Evolutionary conservation across 2,113 vertebrate species (phyloP), one percentile per base, ranked within the genome.

Genomic region (Chionodraco myersi): DNA sequence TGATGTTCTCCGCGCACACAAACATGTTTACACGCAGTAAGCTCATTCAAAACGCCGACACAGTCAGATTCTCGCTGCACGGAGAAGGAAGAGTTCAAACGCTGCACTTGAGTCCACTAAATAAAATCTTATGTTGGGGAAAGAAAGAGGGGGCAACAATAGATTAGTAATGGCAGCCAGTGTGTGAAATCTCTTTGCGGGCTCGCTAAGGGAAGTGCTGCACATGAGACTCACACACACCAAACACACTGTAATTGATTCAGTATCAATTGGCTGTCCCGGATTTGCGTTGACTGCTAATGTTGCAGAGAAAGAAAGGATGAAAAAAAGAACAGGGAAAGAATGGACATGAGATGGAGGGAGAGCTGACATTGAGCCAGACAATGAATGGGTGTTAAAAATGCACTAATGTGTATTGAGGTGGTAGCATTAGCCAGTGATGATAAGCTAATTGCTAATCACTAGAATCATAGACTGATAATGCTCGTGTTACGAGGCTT

Each of bases 271-370:
- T 89, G 89, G 86, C 86, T 83, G 89, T 82, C 75, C 89, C 71
- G 85, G 88, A 91, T 94, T 92, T 91, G 89, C 91, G 93, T 88
- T 72, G 86, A 92, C 86, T 87, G 90, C 70, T 89, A 92, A 86
- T 91, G 83, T 82, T 78, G 76, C 74, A 83, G 54, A 77, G 70
- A 79, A 76, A 68, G 48, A 65, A 69, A 72, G 63, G 78, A 68
- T 14, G 67, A 51, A 60, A 67, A 54, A 12, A 18, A 21, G 60
- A 73, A 45, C 30, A 85, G 53, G 59, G 58, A 61, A 69, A 75
- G 72, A 62, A 84, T 8, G 71, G 72, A 72, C 75, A 79, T 36
- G 80, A 76, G 80, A 74, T 58, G 61, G 72, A 83, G 82, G 70
- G 36, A 60, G 74, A 85, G 80, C 77, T 88, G 91, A 89, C 86